Percentiles rank a stretch among this genome's conserved stretches.
phyloP scores from a whole-genome alignment of 2,113 vertebrate species.

The Rousettus leschenaultii region DNA sequence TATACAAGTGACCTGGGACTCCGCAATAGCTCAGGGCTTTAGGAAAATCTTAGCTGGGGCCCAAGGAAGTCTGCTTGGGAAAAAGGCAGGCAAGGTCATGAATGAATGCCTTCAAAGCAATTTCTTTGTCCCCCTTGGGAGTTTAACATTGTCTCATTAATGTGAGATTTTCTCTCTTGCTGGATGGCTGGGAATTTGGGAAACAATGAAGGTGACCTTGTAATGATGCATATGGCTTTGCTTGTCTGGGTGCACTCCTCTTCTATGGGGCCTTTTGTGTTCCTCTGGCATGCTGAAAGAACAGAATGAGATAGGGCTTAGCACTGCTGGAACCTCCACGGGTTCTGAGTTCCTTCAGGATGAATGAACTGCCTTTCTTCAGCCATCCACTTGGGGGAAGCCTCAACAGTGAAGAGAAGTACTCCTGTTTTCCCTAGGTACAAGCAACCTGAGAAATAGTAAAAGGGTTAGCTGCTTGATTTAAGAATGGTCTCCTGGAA shows the following conservation, averaged over 20 bases:
- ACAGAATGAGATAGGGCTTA: not conserved
- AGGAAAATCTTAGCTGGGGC: not conserved
- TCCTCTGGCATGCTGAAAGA: not conserved
- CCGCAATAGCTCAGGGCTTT: not conserved
- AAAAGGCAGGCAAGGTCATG: not conserved
- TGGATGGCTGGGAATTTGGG: not conserved
- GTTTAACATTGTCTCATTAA: not conserved
- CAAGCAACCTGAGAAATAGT: not conserved
- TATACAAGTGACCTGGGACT: not conserved
- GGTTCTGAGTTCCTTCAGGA: not conserved
- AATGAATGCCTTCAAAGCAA: not conserved
- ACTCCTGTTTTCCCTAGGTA: not conserved
- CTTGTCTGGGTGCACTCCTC: not conserved
- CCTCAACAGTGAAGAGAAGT: not conserved
- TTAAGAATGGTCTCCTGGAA: not conserved
- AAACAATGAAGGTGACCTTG: not conserved
- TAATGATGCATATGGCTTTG: not conserved
- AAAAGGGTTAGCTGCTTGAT: not conserved
- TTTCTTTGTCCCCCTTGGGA: not conserved
- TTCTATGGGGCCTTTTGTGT: not conserved
- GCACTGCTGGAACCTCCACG: fast-evolving
- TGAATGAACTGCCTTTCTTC: not conserved
- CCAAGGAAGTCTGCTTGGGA: not conserved
- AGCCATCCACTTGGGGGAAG: not conserved
- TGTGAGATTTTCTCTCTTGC: not conserved